A percentile compares a stretch with the other conserved stretches of the same genome.
Conservation (phyloP, 2,888 invertebrate genomes). For the Callyntrura sp. region DNA sequence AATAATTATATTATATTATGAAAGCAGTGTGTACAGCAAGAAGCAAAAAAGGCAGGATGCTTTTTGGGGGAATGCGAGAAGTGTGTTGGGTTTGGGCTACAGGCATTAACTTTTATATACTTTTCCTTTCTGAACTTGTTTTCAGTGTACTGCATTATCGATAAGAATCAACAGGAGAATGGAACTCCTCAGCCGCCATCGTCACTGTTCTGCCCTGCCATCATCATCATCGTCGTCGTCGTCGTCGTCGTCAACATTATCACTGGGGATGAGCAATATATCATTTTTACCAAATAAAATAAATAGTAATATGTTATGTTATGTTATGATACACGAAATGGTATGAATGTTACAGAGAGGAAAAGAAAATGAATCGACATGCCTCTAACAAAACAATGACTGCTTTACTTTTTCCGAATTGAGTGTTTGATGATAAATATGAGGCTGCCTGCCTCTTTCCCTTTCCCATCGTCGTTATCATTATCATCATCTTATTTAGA, state of each 20-base stretch:
- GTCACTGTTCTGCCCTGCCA: no score
- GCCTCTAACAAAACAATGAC: conserved; percentile 39
- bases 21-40: background rate
- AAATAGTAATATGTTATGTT: background rate
- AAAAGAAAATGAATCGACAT: conserved; percentile 32
- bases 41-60: background rate
- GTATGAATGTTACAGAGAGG: background rate
- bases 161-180: background rate
- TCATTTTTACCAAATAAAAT: conserved; percentile 47
- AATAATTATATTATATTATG: no score
- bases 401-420: conserved; percentile 36
- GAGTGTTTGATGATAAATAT: conserved; percentile 16
- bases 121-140: no score
- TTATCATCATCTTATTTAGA: conserved; percentile 19
- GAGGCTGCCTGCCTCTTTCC: conserved; percentile 46
- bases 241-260: conserved; percentile 4
- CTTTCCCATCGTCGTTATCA: conserved; percentile 27
- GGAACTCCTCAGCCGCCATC: background rate
- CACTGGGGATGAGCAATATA: background rate
- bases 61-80: conserved; percentile 18
- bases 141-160: background rate
- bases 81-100: background rate
- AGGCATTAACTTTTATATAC: no score
- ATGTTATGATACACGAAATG: background rate
- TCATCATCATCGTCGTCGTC: background rate